Conservation (phyloP, 2,797 vertebrate genomes). For the Lepidocolaptes lacrymiger region DNA sequence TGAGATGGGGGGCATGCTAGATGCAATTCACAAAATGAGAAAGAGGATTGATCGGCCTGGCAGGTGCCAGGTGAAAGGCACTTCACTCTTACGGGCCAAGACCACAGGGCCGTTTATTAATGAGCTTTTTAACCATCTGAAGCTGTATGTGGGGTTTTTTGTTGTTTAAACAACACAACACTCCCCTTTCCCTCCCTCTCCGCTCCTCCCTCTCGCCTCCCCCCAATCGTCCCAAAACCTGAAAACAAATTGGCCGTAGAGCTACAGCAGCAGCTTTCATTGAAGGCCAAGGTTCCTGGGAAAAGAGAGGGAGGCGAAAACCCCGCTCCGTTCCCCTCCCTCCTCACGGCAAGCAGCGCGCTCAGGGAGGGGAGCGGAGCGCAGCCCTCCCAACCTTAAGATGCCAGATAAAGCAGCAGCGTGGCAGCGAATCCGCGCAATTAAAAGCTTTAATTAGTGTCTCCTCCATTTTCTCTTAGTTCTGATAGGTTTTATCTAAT, state of each 20-base stretch:
- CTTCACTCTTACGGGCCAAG: neutral
- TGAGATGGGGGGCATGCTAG: neutral
- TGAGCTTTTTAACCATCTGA: conserved; percentile 25
- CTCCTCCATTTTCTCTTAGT: conserved; percentile 98
- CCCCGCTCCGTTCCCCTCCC: conserved; percentile 69
- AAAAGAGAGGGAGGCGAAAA: conserved; percentile 38
- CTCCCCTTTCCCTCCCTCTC: neutral
- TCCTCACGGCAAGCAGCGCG: conserved; percentile 73
- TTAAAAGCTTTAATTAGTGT: conserved; percentile 99
- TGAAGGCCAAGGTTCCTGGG: conserved; percentile 31
- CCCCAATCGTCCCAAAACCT: neutral
- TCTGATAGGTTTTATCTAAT: conserved; percentile 99
- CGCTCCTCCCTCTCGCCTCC: neutral
- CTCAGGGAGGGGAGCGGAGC: conserved; percentile 77
- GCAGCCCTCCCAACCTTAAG: conserved; percentile 85
- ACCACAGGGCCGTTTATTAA: conserved; percentile 38
- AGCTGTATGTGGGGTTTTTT: neutral
- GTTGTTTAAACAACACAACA: neutral
- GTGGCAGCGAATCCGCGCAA: conserved; percentile 97
- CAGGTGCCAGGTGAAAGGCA: conserved; percentile 52
- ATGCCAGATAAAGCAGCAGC: conserved; percentile 92
- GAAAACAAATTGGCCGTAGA: conserved; percentile 14
- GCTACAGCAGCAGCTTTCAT: neutral
- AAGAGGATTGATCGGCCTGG: neutral
- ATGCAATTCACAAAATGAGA: neutral